A percentile compares a stretch with the other conserved stretches of the same genome.
Evolutionary conservation across 2,113 vertebrate species (phyloP).

Genomic region (Megaleporinus macrocephalus): DNA sequence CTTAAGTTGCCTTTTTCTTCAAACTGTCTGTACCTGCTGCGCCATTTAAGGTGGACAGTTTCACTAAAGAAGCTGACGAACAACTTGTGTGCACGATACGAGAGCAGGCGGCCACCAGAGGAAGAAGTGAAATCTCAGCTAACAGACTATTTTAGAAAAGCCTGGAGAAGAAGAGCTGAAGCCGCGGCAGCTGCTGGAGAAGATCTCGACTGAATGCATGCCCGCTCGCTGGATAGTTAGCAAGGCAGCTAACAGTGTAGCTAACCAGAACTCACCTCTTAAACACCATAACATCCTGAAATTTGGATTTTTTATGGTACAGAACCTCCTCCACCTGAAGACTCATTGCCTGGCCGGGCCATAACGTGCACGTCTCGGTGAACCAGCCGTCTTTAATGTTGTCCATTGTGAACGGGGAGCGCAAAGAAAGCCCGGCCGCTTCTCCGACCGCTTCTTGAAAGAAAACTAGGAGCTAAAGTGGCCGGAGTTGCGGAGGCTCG

Average conservation of each 20-base stretch:
- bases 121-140: background rate
- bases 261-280: conserved; percentile 80
- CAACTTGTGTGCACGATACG: no score
- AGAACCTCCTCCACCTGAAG: conserved; percentile 91
- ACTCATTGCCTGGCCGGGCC: conserved; percentile 93
- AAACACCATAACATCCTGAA: conserved; percentile 94
- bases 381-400: conserved; percentile 92
- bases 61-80: background rate
- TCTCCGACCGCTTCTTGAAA: background rate
- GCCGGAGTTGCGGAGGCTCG: conserved; percentile 7
- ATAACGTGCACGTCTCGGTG: conserved; percentile 88
- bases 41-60: background rate
- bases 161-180: background rate
- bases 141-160: background rate
- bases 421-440: background rate
- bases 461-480: conserved; percentile 10
- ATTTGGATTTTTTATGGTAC: conserved; percentile 86
- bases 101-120: background rate
- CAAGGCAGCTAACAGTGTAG: conserved; percentile 46
- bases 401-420: conserved; percentile 66
- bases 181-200: no score
- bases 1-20: no score
- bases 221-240: conserved; percentile 26
- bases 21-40: background rate
- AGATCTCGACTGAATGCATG: no score